Percentiles rank a stretch among this genome's conserved stretches.
phyloP scores from a whole-genome alignment of 2,888 invertebrate species.

The Dynastes tityus region DNA sequence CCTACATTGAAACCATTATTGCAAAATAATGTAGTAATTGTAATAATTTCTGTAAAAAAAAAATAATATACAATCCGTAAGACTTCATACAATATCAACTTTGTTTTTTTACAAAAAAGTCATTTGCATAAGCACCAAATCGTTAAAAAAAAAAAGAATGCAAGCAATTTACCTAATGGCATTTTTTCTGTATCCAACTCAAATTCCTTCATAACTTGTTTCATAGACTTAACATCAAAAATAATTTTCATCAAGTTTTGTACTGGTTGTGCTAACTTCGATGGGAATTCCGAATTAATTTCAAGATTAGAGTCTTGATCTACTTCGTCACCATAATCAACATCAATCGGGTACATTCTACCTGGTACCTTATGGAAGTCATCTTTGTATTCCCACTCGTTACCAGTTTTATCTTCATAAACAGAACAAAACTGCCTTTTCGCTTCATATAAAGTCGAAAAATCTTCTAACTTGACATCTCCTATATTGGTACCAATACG shows the following conservation, averaged over 20 bases:
- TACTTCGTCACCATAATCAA: slow-evolving; percentile 80
- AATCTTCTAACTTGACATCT: slow-evolving; percentile 76
- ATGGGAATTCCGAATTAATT: slow-evolving; percentile 71
- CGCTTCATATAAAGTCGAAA: slow-evolving; percentile 73
- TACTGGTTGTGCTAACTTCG: slow-evolving; percentile 82
- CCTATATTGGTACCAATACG: slow-evolving; percentile 97
- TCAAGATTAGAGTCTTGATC: slow-evolving; percentile 68
- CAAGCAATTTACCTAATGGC: slow-evolving; percentile 80
- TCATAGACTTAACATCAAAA: slow-evolving; percentile 95
- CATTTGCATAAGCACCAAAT: no score
- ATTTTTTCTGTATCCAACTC: slow-evolving; percentile 98
- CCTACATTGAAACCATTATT: no score
- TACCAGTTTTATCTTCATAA: slow-evolving; percentile 86
- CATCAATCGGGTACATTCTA: slow-evolving; percentile 88
- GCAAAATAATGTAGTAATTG: no score
- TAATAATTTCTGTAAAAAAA: no score
- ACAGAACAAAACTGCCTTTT: slow-evolving; percentile 74
- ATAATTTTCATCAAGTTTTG: slow-evolving; percentile 89
- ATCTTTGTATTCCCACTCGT: slow-evolving; percentile 80
- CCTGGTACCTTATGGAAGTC: slow-evolving; percentile 82
- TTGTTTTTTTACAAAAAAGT: no score
- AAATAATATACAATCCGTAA: no score
- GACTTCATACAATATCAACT: no score
- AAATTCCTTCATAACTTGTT: slow-evolving; percentile 92
- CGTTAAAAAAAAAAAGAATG: no score